phyloP scores from a whole-genome alignment of 2,888 invertebrate genomes.

The Metellina segmentata region DNA sequence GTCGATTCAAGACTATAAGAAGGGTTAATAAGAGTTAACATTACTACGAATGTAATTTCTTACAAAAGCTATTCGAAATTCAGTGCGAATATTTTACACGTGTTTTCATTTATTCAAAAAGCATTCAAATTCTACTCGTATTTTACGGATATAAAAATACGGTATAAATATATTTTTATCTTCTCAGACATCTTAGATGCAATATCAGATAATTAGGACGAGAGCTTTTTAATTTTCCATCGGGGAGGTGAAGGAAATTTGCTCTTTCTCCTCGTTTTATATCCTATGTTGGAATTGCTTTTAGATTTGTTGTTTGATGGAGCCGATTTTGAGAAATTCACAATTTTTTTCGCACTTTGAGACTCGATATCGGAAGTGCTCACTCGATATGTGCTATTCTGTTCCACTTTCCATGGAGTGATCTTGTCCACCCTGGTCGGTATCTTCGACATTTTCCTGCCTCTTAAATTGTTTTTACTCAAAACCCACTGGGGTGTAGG shows the following conservation, averaged over 20 bases:
- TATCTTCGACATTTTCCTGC: constrained; percentile 43
- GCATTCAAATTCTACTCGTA: no score
- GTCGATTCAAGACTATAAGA: no score
- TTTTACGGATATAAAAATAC: no score
- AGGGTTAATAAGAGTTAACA: no score
- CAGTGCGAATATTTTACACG: no score
- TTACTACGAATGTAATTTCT: no score
- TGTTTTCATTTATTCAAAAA: no score
- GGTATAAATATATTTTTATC: no score
- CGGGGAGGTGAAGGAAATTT: background rate
- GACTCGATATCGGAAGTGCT: constrained; percentile 15
- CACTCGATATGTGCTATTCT: constrained; percentile 26
- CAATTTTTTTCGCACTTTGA: background rate
- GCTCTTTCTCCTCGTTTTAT: constrained; percentile 7
- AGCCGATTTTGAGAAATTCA: constrained; percentile 2
- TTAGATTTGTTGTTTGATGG: background rate
- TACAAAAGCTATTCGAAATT: no score
- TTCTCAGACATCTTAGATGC: no score
- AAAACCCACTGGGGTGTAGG: constrained; percentile 58
- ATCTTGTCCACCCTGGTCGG: constrained; percentile 33
- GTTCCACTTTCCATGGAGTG: constrained; percentile 61
- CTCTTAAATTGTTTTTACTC: background rate
- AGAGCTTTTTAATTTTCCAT: constrained; percentile 47
- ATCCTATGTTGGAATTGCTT: background rate
- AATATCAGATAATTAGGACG: background rate